phyloP scores from a whole-genome alignment of 2,888 invertebrate genomes.

The Mesochorus sp. region DNA sequence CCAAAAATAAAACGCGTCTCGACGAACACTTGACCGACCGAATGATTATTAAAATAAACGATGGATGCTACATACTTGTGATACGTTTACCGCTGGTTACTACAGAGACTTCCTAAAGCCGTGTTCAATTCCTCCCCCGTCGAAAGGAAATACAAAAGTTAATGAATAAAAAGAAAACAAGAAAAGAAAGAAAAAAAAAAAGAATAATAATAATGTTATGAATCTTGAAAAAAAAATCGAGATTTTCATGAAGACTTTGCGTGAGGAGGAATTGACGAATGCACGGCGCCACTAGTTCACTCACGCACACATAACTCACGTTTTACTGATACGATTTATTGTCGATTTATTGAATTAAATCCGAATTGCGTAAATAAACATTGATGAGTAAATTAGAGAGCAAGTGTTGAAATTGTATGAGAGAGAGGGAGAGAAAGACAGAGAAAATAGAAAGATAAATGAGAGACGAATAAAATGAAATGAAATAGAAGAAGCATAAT shows the following conservation, averaged over 20 bases:
- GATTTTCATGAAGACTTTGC: neutral
- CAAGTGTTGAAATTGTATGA: slow-evolving; percentile 47
- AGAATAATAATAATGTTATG: neutral
- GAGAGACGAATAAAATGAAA: slow-evolving; percentile 32
- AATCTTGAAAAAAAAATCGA: neutral
- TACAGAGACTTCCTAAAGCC: slow-evolving; percentile 82
- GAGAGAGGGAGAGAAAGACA: slow-evolving; percentile 56
- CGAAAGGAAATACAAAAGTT: slow-evolving; percentile 5
- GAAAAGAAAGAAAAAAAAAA: neutral
- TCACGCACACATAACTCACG: slow-evolving; percentile 81
- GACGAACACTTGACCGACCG: slow-evolving; percentile 49
- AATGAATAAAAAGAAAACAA: slow-evolving; percentile 6
- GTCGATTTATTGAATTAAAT: slow-evolving; percentile 71
- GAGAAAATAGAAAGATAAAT: slow-evolving; percentile 56
- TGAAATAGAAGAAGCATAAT: slow-evolving; percentile 20
- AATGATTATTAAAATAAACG: slow-evolving; percentile 68
- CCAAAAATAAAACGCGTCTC: slow-evolving; percentile 9
- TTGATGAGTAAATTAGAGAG: slow-evolving; percentile 66
- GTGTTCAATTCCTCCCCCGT: slow-evolving; percentile 51
- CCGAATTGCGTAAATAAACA: slow-evolving; percentile 77
- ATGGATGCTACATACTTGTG: slow-evolving; percentile 82
- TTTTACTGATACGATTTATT: slow-evolving; percentile 73
- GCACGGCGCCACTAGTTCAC: slow-evolving; percentile 81
- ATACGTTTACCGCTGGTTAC: slow-evolving; percentile 82
- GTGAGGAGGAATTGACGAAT: slow-evolving; percentile 52